Evolutionary conservation across 1,140 invertebrate species (phyloP).

Genomic region (Brachystomella parvula): DNA sequence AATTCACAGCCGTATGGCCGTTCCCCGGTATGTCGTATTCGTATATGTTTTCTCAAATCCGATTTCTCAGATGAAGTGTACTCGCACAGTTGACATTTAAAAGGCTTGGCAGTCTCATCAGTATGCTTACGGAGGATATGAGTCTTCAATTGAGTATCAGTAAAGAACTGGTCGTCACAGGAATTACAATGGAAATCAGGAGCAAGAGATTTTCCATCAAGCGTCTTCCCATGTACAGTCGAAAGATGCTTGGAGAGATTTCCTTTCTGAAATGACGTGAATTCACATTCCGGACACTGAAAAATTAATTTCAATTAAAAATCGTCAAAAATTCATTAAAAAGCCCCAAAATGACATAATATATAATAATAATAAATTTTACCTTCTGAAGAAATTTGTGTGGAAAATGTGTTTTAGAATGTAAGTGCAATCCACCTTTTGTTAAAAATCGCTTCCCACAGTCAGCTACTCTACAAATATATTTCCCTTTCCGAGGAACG

Average conservation of each 20-base stretch:
- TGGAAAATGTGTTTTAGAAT: slow-evolving; percentile 27
- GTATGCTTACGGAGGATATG: slow-evolving; percentile 38
- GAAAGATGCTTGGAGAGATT: slow-evolving; percentile 40
- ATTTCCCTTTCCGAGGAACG: not conserved
- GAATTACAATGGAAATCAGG: slow-evolving; percentile 34
- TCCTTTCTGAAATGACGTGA: slow-evolving; percentile 36
- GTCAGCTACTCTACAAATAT: slow-evolving; percentile 4
- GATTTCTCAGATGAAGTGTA: slow-evolving; percentile 48
- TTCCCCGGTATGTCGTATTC: slow-evolving; percentile 42
- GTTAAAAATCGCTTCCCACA: slow-evolving; percentile 39
- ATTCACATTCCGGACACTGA: slow-evolving; percentile 37
- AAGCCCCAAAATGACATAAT: slow-evolving; percentile 12
- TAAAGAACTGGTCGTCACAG: slow-evolving; percentile 37
- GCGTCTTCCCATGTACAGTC: slow-evolving; percentile 37
- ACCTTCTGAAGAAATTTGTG: slow-evolving; percentile 29
- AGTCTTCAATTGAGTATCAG: slow-evolving; percentile 39
- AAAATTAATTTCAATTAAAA: slow-evolving; percentile 12
- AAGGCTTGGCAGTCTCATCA: slow-evolving; percentile 41
- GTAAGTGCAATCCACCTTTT: slow-evolving; percentile 29
- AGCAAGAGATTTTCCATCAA: slow-evolving; percentile 35
- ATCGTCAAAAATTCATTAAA: slow-evolving; percentile 13
- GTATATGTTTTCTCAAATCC: slow-evolving; percentile 46
- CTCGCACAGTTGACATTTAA: slow-evolving; percentile 46
- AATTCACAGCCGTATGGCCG: slow-evolving; percentile 40
- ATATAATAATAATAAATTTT: slow-evolving; percentile 4